Evolutionary conservation across 2,888 invertebrate species (phyloP).

Genomic region (Oxystoma pomonae): DNA sequence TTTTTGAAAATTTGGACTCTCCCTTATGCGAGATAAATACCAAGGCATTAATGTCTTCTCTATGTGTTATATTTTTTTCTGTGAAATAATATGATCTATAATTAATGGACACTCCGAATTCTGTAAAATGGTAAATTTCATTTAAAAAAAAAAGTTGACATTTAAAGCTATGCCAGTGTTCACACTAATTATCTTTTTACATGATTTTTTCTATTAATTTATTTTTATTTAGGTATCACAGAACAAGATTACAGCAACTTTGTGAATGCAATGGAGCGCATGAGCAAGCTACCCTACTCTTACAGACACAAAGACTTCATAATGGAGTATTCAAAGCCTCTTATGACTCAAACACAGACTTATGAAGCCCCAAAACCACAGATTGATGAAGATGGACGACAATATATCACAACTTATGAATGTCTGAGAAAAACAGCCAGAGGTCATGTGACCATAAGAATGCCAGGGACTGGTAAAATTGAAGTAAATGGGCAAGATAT

Average conservation of each 20-base stretch:
- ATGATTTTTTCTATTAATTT: too few relatives aligned
- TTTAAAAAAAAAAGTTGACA: too few relatives aligned
- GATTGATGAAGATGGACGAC: slow-evolving; percentile 66
- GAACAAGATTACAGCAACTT: slow-evolving; percentile 72
- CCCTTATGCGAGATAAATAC: too few relatives aligned
- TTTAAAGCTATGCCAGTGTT: too few relatives aligned
- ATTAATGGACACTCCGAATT: too few relatives aligned
- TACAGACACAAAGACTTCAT: slow-evolving; percentile 69
- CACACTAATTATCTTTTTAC: too few relatives aligned
- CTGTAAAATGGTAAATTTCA: too few relatives aligned
- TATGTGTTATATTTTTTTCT: too few relatives aligned
- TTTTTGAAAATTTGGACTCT: too few relatives aligned
- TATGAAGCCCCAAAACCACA: slow-evolving; percentile 63
- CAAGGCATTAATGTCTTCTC: too few relatives aligned
- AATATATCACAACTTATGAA: slow-evolving; percentile 68
- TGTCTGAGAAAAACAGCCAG: slow-evolving; percentile 68
- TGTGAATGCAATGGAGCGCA: slow-evolving; percentile 64
- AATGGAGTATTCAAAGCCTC: slow-evolving; percentile 60
- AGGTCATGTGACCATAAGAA: slow-evolving; percentile 74
- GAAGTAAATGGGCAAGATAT: slow-evolving; percentile 77
- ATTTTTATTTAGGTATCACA: too few relatives aligned
- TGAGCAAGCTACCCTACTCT: slow-evolving; percentile 68
- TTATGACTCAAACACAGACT: slow-evolving; percentile 56
- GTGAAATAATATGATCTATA: too few relatives aligned
- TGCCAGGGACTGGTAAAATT: slow-evolving; percentile 80